A percentile compares a stretch with the other conserved stretches of the same genome.
Conservation (phyloP, 2,888 invertebrate species). For the Lycaena phlaeas region DNA sequence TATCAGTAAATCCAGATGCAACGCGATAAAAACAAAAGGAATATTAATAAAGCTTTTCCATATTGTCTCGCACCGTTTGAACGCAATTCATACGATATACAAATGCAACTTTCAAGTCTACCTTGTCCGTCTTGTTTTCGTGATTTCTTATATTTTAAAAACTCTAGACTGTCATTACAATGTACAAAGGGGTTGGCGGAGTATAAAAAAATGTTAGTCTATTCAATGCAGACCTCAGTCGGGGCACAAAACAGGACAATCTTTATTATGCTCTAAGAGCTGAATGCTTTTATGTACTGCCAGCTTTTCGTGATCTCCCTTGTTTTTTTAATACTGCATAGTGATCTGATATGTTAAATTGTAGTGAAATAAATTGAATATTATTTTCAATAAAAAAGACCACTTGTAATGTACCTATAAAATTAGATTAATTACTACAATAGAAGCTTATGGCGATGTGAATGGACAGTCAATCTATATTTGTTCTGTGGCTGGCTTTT, state of each 20-base stretch:
- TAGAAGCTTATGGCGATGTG: too few relatives aligned
- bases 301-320: slow-evolving; percentile 6
- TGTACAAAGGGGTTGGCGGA: slow-evolving; percentile 23
- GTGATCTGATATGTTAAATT: too few relatives aligned
- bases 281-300: slow-evolving; percentile 3
- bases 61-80: too few relatives aligned
- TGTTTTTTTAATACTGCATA: too few relatives aligned
- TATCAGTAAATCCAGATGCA: too few relatives aligned
- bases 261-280: slow-evolving; percentile 15
- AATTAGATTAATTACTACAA: too few relatives aligned
- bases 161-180: slow-evolving; percentile 16
- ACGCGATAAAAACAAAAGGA: not conserved
- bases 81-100: not conserved
- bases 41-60: not conserved
- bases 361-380: too few relatives aligned
- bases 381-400: too few relatives aligned
- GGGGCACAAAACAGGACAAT: slow-evolving; percentile 10
- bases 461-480: too few relatives aligned
- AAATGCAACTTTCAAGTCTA: not conserved
- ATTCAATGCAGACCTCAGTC: slow-evolving; percentile 17
- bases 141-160: slow-evolving; percentile 9
- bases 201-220: slow-evolving; percentile 23
- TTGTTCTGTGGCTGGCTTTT: too few relatives aligned
- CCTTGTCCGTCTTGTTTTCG: slow-evolving; percentile 2
- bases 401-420: too few relatives aligned